Base-by-base conservation (phyloP, 1,140 invertebrate genomes). In the Drosophila elegans region DNA sequence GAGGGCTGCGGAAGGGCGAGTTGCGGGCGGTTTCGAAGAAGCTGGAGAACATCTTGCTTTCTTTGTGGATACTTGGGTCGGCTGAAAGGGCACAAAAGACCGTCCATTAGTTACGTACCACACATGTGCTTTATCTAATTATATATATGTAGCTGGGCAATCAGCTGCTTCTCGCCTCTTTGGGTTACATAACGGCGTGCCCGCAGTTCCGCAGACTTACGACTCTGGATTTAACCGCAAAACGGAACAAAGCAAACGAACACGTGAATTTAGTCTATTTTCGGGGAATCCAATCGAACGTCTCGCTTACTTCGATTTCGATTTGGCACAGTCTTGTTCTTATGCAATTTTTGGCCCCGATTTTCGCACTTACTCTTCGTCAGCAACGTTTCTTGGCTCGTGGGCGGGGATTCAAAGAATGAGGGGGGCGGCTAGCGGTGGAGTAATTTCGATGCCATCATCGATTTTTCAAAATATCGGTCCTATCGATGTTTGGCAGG, bases 1-100 rank as follows among this genome's bases (percentile, higher is more conserved):
- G 94, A n/a, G 96, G 95, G 34, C 94, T 94, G 45, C 93, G 93
- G 93, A 97, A 97, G 4, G 95, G 95, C 69, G 95, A 96, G 91
- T 94, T 95, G 92, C 95, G 96, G 49, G 95, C 95, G 79, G 95
- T 93, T 91, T 97, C 96, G 83, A 95, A 86, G 75, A 97, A 93
- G 77, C 95, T 95, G 72, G 95, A 94, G 93, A 96, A 96, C 96
- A 96, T 95, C 27, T 86, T 74, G 46, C 41, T 61, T 61, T 36
- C 41, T 44, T 45, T 59, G 46, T 49, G 38, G 53, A 32, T 51
- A 2, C 12, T 45, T 29, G 48, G 49, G 34, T 36, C 34, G 61
- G 25, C 84, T 83, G 78, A 36, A 67, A 67, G 42, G 44, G 57
- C 0, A 55, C 11, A 16, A 53, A 25, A 11, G 34, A 11, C 42